Base-by-base conservation (phyloP, 2,888 invertebrate species). In the Dicranocentrus wangi region DNA sequence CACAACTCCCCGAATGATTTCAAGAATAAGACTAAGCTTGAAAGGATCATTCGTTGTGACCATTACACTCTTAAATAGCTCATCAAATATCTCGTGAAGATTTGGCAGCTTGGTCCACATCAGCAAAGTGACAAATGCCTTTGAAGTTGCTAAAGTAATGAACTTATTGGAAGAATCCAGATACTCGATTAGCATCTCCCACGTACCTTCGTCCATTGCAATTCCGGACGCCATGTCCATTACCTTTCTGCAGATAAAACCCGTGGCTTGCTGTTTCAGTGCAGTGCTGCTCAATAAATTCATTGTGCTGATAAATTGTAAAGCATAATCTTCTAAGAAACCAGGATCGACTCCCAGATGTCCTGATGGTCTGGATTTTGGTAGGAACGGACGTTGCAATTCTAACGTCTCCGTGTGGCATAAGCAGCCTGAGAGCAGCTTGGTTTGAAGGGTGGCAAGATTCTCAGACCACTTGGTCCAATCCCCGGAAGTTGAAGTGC, bases 211-310 rank as follows among this genome's bases (percentile, higher is more conserved):
- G 88, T 94, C 93, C 88, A 95, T 94, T 73, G 93, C 91, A 84
- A 94, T 93, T 68, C 95, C 90, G 73, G 93, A 92, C 87, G 94
- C 94, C 21, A 94, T 92, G 86, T 93, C 93, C 89, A 93, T 93
- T 63, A 96, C 92, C 86, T 93, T 92, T 51, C 93, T 92, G 89
- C 96, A 96, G 88, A 95, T 94, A 42, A 93, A 92, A 15, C 95
- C 95, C 83, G 93, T 93, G 68, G 92, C 92, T 87, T 94, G 95
- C 88, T 96, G 95, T 88, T 94, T 94, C 70, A 95, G 90, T 88
- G 95, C 95, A 66, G 95, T 92, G 88, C 95, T 95, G 87, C 95
- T 95, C 84, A 95, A 90, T 15, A 95, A 90, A 87, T 96, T 95
- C 87, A 95, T 91, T 85, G 94, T 94, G 81, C 95, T 95, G 83